These are phyloP conservation scores for Smutsia gigantea DNA, from an alignment of 2,797 vertebrate species.

Conservation along the genomic window DNA sequence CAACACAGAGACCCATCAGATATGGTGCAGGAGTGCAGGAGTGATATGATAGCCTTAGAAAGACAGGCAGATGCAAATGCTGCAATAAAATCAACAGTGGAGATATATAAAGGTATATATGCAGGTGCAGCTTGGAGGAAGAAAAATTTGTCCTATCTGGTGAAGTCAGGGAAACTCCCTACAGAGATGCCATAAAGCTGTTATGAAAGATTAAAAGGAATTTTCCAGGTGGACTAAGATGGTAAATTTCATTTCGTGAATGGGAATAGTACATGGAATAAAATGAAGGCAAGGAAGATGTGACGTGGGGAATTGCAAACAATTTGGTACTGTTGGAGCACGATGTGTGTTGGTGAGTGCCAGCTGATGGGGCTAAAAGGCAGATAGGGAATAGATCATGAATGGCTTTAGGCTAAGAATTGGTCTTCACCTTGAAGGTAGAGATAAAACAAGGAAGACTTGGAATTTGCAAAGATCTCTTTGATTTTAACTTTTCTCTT, in stretches of 20 bases:
- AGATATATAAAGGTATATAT: not conserved
- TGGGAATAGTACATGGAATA: not conserved
- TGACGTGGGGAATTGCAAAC: not conserved
- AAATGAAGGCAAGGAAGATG: not conserved
- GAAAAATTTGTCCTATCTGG: not conserved
- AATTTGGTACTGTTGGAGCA: not conserved
- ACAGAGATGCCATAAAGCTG: not conserved
- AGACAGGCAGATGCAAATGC: not conserved
- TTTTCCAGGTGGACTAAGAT: not conserved
- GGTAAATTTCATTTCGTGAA: not conserved
- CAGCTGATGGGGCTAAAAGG: not conserved
- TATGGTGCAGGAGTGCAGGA: not conserved
- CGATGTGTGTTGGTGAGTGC: not conserved
- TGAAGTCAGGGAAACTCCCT: not conserved
- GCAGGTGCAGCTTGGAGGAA: not conserved
- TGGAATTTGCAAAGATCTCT: not conserved
- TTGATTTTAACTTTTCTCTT: not conserved
- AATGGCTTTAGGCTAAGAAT: not conserved
- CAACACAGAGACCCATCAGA: not conserved
- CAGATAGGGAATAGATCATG: not conserved
- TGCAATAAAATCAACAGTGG: not conserved
- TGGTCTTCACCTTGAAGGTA: not conserved
- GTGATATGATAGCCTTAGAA: not conserved
- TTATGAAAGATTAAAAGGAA: constrained; percentile 34
- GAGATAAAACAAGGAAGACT: not conserved